Evolutionary conservation across 2,888 invertebrate species (phyloP).

Genomic region (Palloptera scutellata): DNA sequence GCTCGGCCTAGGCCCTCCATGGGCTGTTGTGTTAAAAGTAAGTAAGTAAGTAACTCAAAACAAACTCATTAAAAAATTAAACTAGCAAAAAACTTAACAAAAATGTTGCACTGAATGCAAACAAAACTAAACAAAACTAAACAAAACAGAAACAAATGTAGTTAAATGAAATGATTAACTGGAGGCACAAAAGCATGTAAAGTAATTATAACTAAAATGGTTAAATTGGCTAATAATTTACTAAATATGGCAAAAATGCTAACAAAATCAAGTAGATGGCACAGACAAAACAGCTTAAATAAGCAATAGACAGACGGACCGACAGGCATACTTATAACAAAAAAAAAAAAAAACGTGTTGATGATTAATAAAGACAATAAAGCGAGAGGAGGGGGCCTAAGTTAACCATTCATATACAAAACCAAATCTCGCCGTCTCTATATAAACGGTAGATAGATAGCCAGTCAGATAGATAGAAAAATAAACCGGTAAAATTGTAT

Average conservation of each 20-base stretch:
- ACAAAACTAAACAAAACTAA: neutral
- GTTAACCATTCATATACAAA: too few relatives aligned
- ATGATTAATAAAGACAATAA: neutral
- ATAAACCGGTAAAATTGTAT: constrained; percentile 20
- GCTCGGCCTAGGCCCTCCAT: too few relatives aligned
- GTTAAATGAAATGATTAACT: constrained; percentile 1
- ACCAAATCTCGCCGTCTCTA: too few relatives aligned
- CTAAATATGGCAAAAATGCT: constrained; percentile 2
- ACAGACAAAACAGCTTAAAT: too few relatives aligned
- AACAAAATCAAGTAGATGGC: neutral
- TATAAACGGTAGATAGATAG: neutral
- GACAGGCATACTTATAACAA: neutral
- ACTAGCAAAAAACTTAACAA: neutral
- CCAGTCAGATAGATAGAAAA: neutral
- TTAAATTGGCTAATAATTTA: constrained; percentile 9
- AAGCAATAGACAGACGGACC: neutral
- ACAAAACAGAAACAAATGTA: too few relatives aligned
- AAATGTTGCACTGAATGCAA: neutral
- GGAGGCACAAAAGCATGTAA: neutral
- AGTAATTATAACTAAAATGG: neutral
- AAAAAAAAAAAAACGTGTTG: neutral
- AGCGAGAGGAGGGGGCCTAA: neutral
- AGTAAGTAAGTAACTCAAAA: neutral
- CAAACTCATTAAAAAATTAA: neutral
- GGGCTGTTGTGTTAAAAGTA: too few relatives aligned